These are phyloP conservation scores for Oeneis ivallda DNA, from an alignment of 2,888 invertebrate genomes.

Conservation along the genomic window DNA sequence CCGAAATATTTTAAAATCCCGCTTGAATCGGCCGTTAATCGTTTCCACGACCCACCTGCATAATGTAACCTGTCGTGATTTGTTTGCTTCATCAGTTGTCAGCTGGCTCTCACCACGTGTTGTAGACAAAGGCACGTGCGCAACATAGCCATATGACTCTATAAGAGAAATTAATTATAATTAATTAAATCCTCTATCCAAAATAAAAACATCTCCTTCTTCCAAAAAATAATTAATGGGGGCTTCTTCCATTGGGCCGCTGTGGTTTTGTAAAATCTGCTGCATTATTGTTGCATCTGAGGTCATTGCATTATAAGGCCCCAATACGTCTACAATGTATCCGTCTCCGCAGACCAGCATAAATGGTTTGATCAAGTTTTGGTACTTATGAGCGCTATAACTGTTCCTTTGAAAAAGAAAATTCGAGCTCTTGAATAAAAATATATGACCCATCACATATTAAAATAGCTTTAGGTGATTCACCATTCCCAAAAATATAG, in stretches of 20 bases:
- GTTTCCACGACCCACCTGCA: conserved; percentile 25
- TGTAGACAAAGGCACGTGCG: conserved; percentile 30
- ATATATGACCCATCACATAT: conserved; percentile 38
- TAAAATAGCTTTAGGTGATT: conserved; percentile 28
- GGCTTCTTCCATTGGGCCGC: conserved; percentile 27
- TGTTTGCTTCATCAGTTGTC: conserved; percentile 35
- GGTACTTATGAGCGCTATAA: conserved; percentile 40
- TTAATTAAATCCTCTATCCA: conserved; percentile 38
- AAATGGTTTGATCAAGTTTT: conserved; percentile 43
- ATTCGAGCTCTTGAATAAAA: conserved; percentile 36
- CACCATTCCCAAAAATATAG: conserved; percentile 17
- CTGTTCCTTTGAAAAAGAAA: conserved; percentile 36
- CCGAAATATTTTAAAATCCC: conserved; percentile 9
- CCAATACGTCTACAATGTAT: conserved; percentile 39
- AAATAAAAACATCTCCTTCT: conserved; percentile 36
- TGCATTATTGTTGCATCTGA: conserved; percentile 38
- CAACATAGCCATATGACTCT: conserved; percentile 31
- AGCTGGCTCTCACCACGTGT: conserved; percentile 28
- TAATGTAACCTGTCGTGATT: conserved; percentile 35
- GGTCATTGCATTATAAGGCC: conserved; percentile 33
- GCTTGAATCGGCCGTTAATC: background rate
- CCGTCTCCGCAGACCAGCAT: conserved; percentile 39
- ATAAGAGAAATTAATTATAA: conserved; percentile 26
- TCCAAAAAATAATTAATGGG: conserved; percentile 28
- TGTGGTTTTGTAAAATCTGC: conserved; percentile 18